Evolutionary conservation across 2,888 invertebrate genomes (phyloP).

Genomic region (Tenthredo livida): DNA sequence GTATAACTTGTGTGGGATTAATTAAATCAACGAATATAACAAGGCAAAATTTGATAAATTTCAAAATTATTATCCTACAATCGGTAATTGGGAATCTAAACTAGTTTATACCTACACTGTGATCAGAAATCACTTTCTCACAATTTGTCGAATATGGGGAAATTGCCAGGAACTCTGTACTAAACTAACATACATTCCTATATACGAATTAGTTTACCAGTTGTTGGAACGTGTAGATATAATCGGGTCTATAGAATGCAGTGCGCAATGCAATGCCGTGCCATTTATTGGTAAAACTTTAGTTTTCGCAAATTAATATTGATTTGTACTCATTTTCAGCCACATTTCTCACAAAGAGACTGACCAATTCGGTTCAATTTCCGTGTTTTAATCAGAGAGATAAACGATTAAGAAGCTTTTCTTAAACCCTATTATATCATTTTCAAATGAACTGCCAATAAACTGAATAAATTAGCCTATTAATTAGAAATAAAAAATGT

Average conservation of each 20-base stretch:
- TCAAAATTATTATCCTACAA: not conserved
- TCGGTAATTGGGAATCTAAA: not conserved
- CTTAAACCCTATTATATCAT: not conserved
- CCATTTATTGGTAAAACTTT: not conserved
- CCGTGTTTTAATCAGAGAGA: not conserved
- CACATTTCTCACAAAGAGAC: not conserved
- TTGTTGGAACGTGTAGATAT: not conserved
- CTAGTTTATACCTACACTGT: not conserved
- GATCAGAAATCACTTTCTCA: not conserved
- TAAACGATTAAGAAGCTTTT: not conserved
- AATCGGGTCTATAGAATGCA: not conserved
- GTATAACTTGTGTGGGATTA: not conserved
- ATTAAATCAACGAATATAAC: constrained; percentile 9
- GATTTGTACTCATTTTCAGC: not conserved
- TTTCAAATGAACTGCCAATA: not conserved
- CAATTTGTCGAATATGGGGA: not conserved
- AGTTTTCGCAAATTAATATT: not conserved
- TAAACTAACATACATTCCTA: not conserved
- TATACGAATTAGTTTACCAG: not conserved
- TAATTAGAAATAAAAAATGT: not conserved
- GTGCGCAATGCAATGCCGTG: not conserved
- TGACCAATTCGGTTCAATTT: not conserved
- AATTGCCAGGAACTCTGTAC: not conserved
- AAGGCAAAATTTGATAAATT: not conserved
- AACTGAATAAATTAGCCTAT: not conserved